These are phyloP conservation scores for Holacanthella duospinosa DNA, from an alignment of 2,888 invertebrate species.

Conservation along the genomic window DNA sequence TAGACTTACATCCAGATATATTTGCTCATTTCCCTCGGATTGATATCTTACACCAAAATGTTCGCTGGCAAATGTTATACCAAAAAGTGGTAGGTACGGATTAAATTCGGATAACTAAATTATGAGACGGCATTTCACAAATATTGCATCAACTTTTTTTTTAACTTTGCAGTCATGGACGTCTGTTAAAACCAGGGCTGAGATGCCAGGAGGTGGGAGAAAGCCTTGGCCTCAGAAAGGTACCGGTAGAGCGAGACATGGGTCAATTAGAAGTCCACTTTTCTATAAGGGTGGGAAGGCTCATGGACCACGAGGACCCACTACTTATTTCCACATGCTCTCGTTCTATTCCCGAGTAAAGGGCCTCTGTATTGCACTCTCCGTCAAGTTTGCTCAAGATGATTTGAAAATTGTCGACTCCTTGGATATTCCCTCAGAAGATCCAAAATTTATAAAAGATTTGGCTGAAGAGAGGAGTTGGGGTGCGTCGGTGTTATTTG, in stretches of 20 bases:
- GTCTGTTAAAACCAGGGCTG: constrained; percentile 61
- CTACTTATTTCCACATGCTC: constrained; percentile 85
- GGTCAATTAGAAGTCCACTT: constrained; percentile 80
- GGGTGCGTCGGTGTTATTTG: constrained; percentile 90
- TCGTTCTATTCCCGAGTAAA: constrained; percentile 62
- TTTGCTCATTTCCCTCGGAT: constrained; percentile 73
- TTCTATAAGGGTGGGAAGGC: constrained; percentile 68
- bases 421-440: constrained; percentile 73
- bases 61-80: constrained; percentile 74
- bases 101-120: background rate
- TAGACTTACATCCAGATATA: constrained; percentile 80
- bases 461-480: constrained; percentile 75
- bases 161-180: background rate
- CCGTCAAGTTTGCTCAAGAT: constrained; percentile 83
- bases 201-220: constrained; percentile 75
- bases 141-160: background rate
- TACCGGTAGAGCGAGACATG: constrained; percentile 76
- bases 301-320: constrained; percentile 79
- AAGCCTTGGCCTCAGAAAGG: constrained; percentile 99
- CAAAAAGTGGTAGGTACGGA: constrained; percentile 56
- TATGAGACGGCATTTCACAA: too few species aligned
- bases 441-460: constrained; percentile 64
- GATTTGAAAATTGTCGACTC: constrained; percentile 83
- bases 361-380: constrained; percentile 72
- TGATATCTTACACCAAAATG: constrained; percentile 75